Conservation (phyloP, 2,113 vertebrate species). For the Phainopepla nitens region DNA sequence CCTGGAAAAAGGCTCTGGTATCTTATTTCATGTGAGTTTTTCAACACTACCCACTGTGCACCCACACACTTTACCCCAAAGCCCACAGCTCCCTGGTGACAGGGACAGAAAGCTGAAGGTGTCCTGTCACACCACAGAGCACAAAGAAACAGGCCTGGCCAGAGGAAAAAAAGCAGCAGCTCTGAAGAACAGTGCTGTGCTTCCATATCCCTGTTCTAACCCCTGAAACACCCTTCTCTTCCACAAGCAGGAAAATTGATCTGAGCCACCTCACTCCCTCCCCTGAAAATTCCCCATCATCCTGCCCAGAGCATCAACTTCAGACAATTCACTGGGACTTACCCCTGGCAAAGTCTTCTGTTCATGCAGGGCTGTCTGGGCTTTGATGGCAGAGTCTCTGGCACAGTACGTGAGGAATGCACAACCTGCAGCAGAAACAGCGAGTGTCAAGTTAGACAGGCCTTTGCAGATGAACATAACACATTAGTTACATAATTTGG, state of each 20-base stretch:
- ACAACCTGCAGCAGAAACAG: slow-evolving; percentile 80
- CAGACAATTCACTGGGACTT: slow-evolving; percentile 61
- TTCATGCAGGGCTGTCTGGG: slow-evolving; percentile 95
- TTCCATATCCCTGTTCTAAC: neutral
- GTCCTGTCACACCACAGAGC: neutral
- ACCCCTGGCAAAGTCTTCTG: slow-evolving; percentile 99
- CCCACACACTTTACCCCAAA: neutral
- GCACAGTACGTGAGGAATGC: slow-evolving; percentile 98
- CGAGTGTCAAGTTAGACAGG: neutral
- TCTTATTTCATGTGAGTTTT: neutral
- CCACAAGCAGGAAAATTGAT: neutral
- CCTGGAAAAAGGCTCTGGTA: neutral
- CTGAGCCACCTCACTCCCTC: neutral
- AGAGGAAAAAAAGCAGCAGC: neutral
- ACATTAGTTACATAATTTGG: neutral
- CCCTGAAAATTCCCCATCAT: neutral
- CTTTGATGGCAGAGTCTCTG: slow-evolving; percentile 96
- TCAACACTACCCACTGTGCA: neutral
- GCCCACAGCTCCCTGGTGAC: neutral
- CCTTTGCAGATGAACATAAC: neutral
- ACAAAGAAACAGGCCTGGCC: neutral
- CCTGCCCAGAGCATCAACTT: neutral
- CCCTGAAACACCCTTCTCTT: neutral
- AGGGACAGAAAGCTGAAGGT: neutral
- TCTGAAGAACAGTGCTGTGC: neutral